Percentiles rank a stretch among this genome's conserved stretches.
Conservation (phyloP, 2,888 invertebrate genomes). For the Ophioninae sp. region DNA sequence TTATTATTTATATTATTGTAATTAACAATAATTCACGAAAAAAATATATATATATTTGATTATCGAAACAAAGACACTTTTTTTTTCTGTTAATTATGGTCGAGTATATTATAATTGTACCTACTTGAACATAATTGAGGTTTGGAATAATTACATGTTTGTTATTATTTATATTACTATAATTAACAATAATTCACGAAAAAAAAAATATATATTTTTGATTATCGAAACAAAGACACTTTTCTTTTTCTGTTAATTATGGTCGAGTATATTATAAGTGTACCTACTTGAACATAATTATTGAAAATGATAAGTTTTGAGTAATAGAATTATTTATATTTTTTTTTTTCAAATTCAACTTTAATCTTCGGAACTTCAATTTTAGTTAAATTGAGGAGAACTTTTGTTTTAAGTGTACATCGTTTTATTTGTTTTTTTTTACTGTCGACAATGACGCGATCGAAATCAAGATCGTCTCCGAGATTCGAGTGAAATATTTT, state of each 20-base stretch:
- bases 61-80: not conserved
- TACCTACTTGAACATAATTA: too few species aligned
- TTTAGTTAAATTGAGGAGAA: constrained; percentile 15
- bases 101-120: too few species aligned
- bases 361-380: not conserved
- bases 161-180: too few species aligned
- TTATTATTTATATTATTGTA: too few species aligned
- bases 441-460: not conserved
- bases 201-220: not conserved
- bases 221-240: not conserved
- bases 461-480: not conserved
- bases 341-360: too few species aligned
- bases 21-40: too few species aligned
- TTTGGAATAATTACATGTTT: too few species aligned
- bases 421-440: constrained; percentile 17
- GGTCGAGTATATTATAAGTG: too few species aligned
- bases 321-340: too few species aligned
- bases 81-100: not conserved
- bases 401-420: not conserved
- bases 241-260: not conserved
- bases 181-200: too few species aligned
- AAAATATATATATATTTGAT: not conserved
- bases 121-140: too few species aligned
- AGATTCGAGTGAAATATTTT: not conserved
- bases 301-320: too few species aligned